Evolutionary conservation across 1,140 invertebrate genomes (phyloP).

Genomic region (Hydropsyche tenuis): DNA sequence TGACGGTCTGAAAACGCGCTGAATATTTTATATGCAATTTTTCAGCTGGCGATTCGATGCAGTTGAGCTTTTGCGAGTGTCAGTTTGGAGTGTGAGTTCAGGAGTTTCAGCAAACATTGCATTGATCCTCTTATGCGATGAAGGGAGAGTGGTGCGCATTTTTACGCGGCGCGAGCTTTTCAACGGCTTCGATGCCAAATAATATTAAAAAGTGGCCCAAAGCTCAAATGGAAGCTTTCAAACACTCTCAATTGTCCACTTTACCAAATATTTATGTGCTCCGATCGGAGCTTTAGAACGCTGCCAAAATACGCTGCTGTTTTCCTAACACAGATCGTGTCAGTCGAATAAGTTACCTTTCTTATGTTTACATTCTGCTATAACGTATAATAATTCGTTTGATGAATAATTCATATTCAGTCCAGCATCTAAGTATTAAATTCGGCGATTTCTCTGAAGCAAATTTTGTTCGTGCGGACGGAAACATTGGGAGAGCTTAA

Average conservation of each 20-base stretch:
- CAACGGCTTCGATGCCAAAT: constrained; percentile 1
- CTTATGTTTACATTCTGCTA: no score
- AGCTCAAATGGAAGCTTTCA: no score
- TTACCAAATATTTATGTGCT: no score
- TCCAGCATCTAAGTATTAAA: constrained; percentile 1
- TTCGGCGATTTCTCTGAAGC: constrained; percentile 13
- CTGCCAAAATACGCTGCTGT: no score
- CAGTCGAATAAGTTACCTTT: no score
- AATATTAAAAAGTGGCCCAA: neutral
- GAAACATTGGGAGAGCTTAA: constrained; percentile 28
- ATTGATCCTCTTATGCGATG: constrained; percentile 34
- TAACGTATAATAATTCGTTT: neutral
- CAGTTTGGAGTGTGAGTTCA: no score
- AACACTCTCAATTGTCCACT: no score
- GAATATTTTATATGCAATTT: constrained; percentile 25
- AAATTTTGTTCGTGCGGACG: neutral
- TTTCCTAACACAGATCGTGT: no score
- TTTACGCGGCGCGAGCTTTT: constrained; percentile 29
- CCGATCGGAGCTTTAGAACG: no score
- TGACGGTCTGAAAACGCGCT: constrained; percentile 8
- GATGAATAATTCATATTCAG: constrained; percentile 27
- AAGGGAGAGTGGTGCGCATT: neutral
- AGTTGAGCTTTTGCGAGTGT: constrained; percentile 16
- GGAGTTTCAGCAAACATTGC: constrained; percentile 33
- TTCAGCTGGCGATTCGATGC: neutral